Conservation (phyloP, 2,888 invertebrate genomes). For the Tridacna crocea region DNA sequence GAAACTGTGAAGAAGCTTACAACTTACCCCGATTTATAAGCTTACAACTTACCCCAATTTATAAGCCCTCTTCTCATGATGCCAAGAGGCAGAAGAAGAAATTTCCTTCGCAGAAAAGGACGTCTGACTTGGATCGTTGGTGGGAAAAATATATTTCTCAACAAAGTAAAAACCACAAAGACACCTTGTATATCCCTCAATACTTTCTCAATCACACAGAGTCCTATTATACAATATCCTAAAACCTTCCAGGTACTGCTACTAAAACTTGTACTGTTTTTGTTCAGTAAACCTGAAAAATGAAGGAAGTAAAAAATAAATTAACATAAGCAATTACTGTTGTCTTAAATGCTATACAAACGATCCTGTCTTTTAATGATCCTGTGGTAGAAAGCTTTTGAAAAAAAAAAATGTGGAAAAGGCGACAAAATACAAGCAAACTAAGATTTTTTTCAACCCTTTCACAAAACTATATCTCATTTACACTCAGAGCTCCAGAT, state of each 20-base stretch:
- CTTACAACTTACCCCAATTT: constrained; percentile 75
- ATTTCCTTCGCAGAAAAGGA: constrained; percentile 66
- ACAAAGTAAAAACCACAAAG: constrained; percentile 76
- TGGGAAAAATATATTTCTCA: constrained; percentile 78
- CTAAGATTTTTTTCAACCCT: no score
- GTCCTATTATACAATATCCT: constrained; percentile 77
- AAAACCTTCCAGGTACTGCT: constrained; percentile 65
- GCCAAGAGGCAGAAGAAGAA: constrained; percentile 70
- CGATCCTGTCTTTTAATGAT: no score
- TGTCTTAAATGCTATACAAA: neutral
- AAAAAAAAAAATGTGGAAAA: no score
- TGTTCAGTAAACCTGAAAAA: constrained; percentile 67
- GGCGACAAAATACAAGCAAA: no score
- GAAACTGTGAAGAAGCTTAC: no score
- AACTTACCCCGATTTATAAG: constrained; percentile 74
- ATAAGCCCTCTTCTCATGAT: constrained; percentile 72
- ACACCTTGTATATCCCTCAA: constrained; percentile 78
- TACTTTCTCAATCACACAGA: constrained; percentile 77
- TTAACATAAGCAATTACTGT: neutral
- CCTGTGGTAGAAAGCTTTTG: no score
- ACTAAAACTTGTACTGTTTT: constrained; percentile 62
- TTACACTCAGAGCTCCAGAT: no score
- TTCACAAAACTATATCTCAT: no score
- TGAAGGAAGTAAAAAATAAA: neutral
- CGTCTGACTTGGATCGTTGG: constrained; percentile 57